Conservation (phyloP, 2,113 vertebrate genomes). For the Mesoclemmys tuberculata region DNA sequence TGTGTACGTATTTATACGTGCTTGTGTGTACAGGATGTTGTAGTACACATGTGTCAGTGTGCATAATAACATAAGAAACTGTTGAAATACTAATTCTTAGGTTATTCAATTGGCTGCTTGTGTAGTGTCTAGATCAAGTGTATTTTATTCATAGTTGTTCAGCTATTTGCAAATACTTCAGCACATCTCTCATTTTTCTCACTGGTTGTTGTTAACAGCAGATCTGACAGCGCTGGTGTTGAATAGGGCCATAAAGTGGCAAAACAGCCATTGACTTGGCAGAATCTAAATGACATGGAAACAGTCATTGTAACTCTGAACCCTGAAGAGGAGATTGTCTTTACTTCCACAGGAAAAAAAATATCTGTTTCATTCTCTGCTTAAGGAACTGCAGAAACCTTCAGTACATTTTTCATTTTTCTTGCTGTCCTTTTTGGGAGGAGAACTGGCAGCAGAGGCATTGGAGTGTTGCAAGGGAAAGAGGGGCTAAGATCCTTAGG, state of each 20-base stretch:
- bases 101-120: neutral
- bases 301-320: neutral
- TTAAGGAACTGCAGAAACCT: neutral
- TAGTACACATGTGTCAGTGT: neutral
- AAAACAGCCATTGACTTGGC: neutral
- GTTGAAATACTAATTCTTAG: neutral
- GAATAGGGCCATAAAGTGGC: neutral
- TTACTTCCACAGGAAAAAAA: conserved; percentile 21
- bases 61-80: neutral
- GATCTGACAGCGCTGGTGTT: neutral
- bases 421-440: neutral
- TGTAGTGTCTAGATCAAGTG: neutral
- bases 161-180: neutral
- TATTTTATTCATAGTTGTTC: neutral
- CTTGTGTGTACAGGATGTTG: neutral
- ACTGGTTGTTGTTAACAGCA: neutral
- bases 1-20: neutral
- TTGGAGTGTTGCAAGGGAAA: neutral
- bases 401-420: neutral
- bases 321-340: conserved; percentile 41
- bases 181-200: neutral
- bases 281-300: neutral
- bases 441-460: neutral
- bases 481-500: conserved; percentile 5
- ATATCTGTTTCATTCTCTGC: neutral